Evolutionary conservation across 2,113 vertebrate genomes (phyloP).

Genomic region (Mobula hypostoma): DNA sequence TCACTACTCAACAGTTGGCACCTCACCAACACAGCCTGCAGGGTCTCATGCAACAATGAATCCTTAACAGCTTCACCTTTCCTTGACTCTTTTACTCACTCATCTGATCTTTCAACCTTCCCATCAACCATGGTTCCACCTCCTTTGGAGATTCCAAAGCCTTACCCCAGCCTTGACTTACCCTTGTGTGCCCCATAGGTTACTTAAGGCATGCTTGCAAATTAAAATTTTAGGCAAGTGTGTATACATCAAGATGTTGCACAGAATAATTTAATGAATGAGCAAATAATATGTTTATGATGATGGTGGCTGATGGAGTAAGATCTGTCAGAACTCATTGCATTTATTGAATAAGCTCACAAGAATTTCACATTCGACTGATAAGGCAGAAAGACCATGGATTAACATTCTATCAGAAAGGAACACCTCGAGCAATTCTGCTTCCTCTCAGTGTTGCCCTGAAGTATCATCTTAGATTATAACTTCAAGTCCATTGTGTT

Average conservation of each 20-base stretch:
- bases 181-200: no score
- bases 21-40: no score
- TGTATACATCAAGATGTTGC: not conserved
- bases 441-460: not conserved
- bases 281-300: not conserved
- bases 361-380: not conserved
- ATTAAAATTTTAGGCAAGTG: no score
- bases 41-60: no score
- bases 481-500: not conserved
- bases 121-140: no score
- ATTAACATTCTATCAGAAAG: not conserved
- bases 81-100: no score
- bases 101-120: no score
- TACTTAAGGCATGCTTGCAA: no score
- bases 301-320: not conserved
- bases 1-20: no score
- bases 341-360: not conserved
- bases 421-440: not conserved
- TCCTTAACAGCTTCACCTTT: no score
- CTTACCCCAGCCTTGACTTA: no score
- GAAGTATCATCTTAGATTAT: not conserved
- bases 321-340: not conserved
- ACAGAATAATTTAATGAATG: not conserved
- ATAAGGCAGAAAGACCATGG: not conserved
- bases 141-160: no score